Evolutionary conservation across 1,140 invertebrate genomes (phyloP).

Genomic region (Meloidogyne floridensis): DNA sequence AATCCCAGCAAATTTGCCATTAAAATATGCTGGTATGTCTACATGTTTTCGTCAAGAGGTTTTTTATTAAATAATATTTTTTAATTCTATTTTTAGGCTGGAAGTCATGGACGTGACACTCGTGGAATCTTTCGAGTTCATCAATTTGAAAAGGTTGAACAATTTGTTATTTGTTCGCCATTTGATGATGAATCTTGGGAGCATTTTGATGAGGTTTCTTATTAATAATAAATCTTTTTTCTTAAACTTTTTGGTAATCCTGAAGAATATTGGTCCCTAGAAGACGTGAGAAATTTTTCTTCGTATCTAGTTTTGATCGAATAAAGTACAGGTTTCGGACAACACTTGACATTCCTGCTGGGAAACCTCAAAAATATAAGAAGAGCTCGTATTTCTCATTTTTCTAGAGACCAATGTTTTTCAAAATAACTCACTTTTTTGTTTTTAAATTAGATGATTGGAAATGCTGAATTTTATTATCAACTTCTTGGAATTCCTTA

Average conservation of each 20-base stretch:
- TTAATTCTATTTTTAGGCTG: background rate
- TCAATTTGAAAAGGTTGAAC: constrained; percentile 99
- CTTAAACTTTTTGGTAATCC: too few relatives aligned
- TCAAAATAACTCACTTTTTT: too few relatives aligned
- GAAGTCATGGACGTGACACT: constrained; percentile 87
- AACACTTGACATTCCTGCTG: too few relatives aligned
- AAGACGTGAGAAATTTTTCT: too few relatives aligned
- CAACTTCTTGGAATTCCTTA: constrained; percentile 88
- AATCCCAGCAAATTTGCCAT: constrained; percentile 80
- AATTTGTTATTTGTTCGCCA: constrained; percentile 95
- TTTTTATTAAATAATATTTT: constrained; percentile 64
- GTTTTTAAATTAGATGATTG: constrained; percentile 76
- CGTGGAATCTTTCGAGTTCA: constrained; percentile 98
- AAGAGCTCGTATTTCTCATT: too few relatives aligned
- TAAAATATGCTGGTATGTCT: constrained; percentile 90
- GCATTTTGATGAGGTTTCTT: constrained; percentile 85
- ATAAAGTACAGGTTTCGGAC: too few relatives aligned
- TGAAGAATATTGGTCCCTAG: too few relatives aligned
- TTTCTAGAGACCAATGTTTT: too few relatives aligned
- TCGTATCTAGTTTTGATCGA: too few relatives aligned
- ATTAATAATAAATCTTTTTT: background rate
- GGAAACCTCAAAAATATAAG: too few relatives aligned
- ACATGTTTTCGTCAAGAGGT: constrained; percentile 99
- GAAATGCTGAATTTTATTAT: constrained; percentile 91
- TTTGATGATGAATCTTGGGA: constrained; percentile 94